Base-by-base conservation (phyloP, 2,113 vertebrate genomes). In the Tautogolabrus adspersus region DNA sequence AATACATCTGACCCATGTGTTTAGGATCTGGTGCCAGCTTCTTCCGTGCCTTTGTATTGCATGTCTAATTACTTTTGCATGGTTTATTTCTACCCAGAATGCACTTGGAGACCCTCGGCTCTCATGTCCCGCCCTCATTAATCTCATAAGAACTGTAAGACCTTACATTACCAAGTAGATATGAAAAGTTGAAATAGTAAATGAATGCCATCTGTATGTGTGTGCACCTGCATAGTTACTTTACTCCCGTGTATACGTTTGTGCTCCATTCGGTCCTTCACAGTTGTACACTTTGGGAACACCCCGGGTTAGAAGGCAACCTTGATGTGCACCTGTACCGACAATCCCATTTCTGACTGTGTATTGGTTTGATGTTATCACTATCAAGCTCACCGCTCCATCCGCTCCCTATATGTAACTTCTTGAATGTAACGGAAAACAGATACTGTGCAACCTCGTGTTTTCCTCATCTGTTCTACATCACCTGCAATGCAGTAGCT, bases 391-490 rank as follows among this genome's bases (percentile, higher is more conserved):
- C 42, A 66, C 71, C 46, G 66, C 69, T 66, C 47, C 61, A 51
- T 46, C 65, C 59, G 23, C 30, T 61, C 58, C 52, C 40, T 73
- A 64, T 80, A 61, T 42, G 74, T 72, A 79, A 91, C 86, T 79
- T 78, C 77, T 84, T 71, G 52, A 89, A 83, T 62, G 77, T 84
- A 91, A 90, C 88, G 69, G 83, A 79, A 88, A 90, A 88, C 75
- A 83, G 79, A 84, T 82, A 75, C 61, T 34, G 60, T 77, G 69
- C 58, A 83, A 85, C 81, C 79, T 75, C 8, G 62, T 88, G 83
- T 84, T 79, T 81, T 59, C 76, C 26, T 88, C 83, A 90, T 88
- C 85, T 90, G 82, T 84, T 90, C 88, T 83, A 90, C 86, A 87
- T 90, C 85, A 87, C 73, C 75, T 72, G 87, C 76, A 83, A 88